Conservation (phyloP, 2,888 invertebrate genomes). For the Xestoiulus laeticollis region DNA sequence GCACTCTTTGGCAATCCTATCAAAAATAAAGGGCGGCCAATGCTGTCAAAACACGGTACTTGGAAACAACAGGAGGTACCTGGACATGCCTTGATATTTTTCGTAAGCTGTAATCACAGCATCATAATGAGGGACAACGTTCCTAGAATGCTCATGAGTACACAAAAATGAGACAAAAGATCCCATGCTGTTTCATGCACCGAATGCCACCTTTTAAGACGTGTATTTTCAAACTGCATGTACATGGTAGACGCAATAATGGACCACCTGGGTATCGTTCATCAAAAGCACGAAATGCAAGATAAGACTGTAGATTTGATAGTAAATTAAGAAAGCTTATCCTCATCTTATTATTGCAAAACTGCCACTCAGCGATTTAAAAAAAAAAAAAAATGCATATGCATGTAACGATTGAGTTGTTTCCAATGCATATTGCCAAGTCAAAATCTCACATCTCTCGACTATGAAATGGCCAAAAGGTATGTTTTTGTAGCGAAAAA, state of each 20-base stretch:
- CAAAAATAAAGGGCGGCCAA: background rate
- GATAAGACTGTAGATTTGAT: background rate
- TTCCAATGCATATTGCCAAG: background rate
- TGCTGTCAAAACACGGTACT: background rate
- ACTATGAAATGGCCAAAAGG: background rate
- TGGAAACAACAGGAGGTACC: background rate
- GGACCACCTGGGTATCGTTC: background rate
- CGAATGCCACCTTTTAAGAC: background rate
- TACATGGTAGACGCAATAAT: background rate
- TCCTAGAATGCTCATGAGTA: constrained; percentile 13
- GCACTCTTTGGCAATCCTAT: background rate
- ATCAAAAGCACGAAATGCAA: background rate
- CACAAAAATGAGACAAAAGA: constrained; percentile 35
- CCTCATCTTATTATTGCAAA: background rate
- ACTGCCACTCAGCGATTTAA: background rate
- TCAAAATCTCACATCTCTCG: background rate
- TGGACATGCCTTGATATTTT: background rate
- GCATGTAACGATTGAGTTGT: background rate
- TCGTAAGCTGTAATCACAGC: background rate
- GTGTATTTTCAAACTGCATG: background rate
- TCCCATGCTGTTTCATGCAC: background rate
- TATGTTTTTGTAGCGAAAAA: too few species aligned
- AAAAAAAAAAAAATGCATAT: too few species aligned
- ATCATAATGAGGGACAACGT: background rate
- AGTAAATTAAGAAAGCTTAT: background rate